A percentile compares a stretch with the other conserved stretches of the same genome.
phyloP scores from a whole-genome alignment of 2,113 vertebrate species.

The Axis porcinus region DNA sequence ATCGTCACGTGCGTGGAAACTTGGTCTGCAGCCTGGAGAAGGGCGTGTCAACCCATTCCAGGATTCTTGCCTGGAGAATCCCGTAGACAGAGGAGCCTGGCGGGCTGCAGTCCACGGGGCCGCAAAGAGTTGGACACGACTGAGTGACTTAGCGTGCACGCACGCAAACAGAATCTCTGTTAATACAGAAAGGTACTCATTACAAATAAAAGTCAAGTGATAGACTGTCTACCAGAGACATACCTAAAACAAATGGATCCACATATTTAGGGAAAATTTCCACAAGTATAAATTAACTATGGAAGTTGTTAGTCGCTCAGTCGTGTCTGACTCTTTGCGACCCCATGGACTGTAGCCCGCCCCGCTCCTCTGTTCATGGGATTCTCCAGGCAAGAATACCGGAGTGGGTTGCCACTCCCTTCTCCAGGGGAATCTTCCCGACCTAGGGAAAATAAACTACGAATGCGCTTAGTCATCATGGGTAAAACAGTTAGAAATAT shows the following conservation, averaged over 20 bases:
- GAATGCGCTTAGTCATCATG: accelerated
- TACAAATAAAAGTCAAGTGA: background rate
- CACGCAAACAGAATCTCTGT: background rate
- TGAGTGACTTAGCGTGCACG: background rate
- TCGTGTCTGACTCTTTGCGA: background rate
- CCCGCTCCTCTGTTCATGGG: no score
- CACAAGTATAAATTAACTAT: background rate
- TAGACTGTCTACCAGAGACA: background rate
- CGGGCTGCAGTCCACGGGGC: accelerated
- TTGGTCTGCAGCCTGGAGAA: background rate
- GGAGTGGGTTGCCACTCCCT: no score
- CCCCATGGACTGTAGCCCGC: background rate
- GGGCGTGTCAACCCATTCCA: background rate
- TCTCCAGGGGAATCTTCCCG: background rate
- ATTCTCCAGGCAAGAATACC: no score
- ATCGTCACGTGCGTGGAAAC: background rate
- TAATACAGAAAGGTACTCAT: background rate
- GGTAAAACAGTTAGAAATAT: background rate
- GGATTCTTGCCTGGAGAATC: background rate
- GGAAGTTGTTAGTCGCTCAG: background rate
- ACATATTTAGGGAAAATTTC: background rate
- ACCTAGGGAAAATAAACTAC: background rate
- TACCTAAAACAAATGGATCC: background rate
- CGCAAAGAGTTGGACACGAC: accelerated
- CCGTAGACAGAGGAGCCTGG: background rate